Evolutionary conservation across 2,797 vertebrate genomes (phyloP).

Genomic region (Orientallactaga sibirica): DNA sequence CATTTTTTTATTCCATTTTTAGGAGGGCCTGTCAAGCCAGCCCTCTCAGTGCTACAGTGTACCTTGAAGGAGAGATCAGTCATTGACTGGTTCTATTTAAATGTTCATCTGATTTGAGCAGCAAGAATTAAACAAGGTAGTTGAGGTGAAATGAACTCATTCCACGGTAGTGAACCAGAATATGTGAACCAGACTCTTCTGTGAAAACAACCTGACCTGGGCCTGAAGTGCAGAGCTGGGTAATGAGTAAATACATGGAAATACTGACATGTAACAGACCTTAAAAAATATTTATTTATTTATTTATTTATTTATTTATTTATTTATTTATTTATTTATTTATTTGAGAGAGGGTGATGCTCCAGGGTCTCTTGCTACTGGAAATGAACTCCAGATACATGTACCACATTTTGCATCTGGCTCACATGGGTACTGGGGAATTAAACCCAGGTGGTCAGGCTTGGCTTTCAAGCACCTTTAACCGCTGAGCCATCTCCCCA

Average conservation of each 20-base stretch:
- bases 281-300: background rate
- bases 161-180: background rate
- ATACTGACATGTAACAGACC: background rate
- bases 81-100: background rate
- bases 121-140: background rate
- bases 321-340: no score
- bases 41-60: background rate
- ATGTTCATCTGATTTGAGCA: conserved; percentile 23
- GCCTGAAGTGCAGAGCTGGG: background rate
- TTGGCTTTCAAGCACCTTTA: no score
- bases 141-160: background rate
- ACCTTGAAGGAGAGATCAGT: conserved; percentile 20
- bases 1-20: background rate
- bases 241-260: background rate
- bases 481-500: no score
- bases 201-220: background rate
- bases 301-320: no score
- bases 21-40: background rate
- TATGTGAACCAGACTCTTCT: background rate
- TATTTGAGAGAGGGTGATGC: no score
- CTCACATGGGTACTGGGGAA: no score
- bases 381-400: no score
- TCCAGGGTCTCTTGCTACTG: no score
- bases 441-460: no score
- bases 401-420: no score